Evolutionary conservation across 2,888 invertebrate genomes (phyloP).

Genomic region (Synergus itoensis): DNA sequence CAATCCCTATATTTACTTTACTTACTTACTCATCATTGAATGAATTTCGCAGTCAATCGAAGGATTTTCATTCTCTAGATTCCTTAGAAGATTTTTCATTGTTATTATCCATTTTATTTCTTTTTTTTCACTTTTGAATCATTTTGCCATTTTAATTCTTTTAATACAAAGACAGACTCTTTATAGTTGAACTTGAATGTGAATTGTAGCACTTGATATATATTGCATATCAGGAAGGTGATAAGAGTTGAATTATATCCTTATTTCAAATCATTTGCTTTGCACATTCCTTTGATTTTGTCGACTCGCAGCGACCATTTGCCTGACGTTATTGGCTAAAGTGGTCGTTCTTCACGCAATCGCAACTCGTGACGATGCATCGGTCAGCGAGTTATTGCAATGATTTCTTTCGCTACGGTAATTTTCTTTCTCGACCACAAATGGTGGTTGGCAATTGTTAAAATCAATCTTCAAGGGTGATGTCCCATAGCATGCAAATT

Average conservation of each 20-base stretch:
- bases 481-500: constrained; percentile 16
- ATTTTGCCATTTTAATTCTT: too few species aligned
- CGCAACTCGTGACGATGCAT: constrained; percentile 27
- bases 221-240: neutral
- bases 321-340: constrained; percentile 31
- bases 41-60: neutral
- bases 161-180: neutral
- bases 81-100: neutral
- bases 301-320: neutral
- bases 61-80: neutral
- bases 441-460: constrained; percentile 18
- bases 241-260: neutral
- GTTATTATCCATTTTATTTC: neutral
- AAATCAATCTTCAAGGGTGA: constrained; percentile 24
- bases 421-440: constrained; percentile 31
- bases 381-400: constrained; percentile 38
- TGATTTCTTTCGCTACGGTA: constrained; percentile 34
- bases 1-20: neutral
- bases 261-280: constrained; percentile 1
- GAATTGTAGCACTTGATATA: neutral
- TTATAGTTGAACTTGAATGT: neutral
- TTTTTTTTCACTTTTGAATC: neutral
- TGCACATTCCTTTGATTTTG: constrained; percentile 12
- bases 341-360: constrained; percentile 28
- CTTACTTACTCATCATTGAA: neutral